phyloP scores from a whole-genome alignment of 2,113 vertebrate genomes.

The Limanda limanda region DNA sequence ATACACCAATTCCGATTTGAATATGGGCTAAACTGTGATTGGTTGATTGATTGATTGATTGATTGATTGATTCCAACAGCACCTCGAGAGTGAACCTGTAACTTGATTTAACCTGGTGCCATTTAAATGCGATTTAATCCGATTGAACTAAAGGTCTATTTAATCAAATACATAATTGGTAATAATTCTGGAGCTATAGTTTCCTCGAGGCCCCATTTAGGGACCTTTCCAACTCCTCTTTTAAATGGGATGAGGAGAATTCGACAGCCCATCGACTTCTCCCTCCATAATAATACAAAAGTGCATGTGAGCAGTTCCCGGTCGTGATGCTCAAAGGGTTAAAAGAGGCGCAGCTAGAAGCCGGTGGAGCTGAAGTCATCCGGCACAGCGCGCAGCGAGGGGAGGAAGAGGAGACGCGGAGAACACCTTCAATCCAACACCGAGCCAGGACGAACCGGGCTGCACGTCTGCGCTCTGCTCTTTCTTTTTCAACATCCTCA shows the following conservation, averaged over 20 bases:
- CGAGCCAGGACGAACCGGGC: slow-evolving; percentile 18
- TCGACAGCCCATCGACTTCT: background rate
- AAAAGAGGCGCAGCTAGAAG: slow-evolving; percentile 77
- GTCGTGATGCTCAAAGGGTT: slow-evolving; percentile 73
- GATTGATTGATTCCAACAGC: too few relatives aligned
- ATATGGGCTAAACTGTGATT: too few relatives aligned
- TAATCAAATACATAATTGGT: background rate
- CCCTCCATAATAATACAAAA: background rate
- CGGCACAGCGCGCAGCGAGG: slow-evolving; percentile 66
- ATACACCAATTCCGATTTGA: too few relatives aligned
- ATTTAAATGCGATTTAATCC: background rate
- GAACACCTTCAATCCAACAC: slow-evolving; percentile 53
- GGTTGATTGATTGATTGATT: too few relatives aligned
- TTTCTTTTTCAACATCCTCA: background rate
- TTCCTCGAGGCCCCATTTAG: too few relatives aligned
- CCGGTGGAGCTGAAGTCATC: slow-evolving; percentile 74
- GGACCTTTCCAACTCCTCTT: too few relatives aligned
- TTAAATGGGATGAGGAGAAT: too few relatives aligned
- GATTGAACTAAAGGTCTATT: background rate
- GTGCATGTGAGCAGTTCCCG: background rate
- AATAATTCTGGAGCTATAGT: too few relatives aligned
- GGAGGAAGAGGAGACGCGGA: slow-evolving; percentile 41
- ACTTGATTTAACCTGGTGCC: too few relatives aligned
- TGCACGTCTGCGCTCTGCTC: background rate
- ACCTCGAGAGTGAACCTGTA: background rate